Percentiles rank a stretch among this genome's conserved stretches.
phyloP scores from a whole-genome alignment of 2,797 vertebrate genomes.

The Pempheris klunzingeri region DNA sequence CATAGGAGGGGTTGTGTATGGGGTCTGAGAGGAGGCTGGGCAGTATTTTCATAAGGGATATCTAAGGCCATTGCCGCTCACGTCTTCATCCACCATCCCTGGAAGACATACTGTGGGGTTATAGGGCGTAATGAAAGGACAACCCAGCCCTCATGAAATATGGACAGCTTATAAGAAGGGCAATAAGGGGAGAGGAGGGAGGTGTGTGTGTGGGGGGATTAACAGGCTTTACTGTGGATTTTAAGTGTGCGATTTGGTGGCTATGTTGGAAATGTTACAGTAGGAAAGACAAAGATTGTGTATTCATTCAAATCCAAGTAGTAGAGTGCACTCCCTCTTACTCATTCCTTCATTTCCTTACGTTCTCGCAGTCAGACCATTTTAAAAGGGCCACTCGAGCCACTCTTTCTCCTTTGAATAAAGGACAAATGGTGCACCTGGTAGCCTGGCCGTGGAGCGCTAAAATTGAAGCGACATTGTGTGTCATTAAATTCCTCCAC shows the following conservation, averaged over 20 bases:
- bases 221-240: slow-evolving; percentile 41
- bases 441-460: slow-evolving; percentile 58
- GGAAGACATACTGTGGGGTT: slow-evolving; percentile 70
- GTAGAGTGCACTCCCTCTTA: slow-evolving; percentile 17
- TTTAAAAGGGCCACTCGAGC: slow-evolving; percentile 56
- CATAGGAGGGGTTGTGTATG: slow-evolving; percentile 44
- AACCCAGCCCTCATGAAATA: slow-evolving; percentile 72
- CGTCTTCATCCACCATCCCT: slow-evolving; percentile 49
- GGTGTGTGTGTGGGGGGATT: slow-evolving; percentile 14
- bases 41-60: slow-evolving; percentile 83
- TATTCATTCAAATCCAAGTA: slow-evolving; percentile 43
- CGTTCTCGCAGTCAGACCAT: slow-evolving; percentile 29
- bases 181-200: slow-evolving; percentile 34
- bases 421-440: slow-evolving; percentile 79
- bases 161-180: slow-evolving; percentile 60
- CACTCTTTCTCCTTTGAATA: slow-evolving; percentile 63
- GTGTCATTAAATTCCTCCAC: slow-evolving; percentile 81
- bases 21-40: slow-evolving; percentile 51
- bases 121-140: slow-evolving; percentile 69
- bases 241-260: slow-evolving; percentile 40
- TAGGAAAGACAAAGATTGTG: slow-evolving; percentile 44
- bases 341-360: slow-evolving; percentile 32
- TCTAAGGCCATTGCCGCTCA: slow-evolving; percentile 75
- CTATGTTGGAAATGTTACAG: slow-evolving; percentile 48
- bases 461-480: slow-evolving; percentile 78